Evolutionary conservation across 2,113 vertebrate genomes (phyloP), one percentile per base, ranked within the genome.

Genomic region (Paradoxurus hermaphroditus): DNA sequence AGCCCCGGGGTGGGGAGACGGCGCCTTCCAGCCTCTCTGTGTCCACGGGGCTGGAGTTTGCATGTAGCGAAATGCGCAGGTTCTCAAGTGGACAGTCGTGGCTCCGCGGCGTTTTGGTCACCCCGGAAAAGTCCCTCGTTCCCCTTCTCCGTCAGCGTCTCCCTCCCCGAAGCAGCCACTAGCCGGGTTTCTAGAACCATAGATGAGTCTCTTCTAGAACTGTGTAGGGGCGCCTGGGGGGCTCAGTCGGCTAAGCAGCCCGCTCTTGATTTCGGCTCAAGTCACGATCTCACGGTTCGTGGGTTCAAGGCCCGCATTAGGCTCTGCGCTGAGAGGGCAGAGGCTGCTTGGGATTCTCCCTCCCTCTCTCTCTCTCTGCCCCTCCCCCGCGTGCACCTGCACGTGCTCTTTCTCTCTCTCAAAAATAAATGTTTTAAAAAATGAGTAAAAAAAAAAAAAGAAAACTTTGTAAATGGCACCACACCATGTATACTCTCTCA

Each of bases 21-120:
- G 7, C 16, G 29, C 70, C 62, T 77, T 59, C 46, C 75, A 5
- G 23, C 46, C 29, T 70, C 23, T 27, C 14, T 62, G 46, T 49
- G 36, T 70, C 62, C 19, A 27, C 16, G 21, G 73, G 18, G 16
- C 31, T 51, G 7, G 53, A 10, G 13, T 65, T 94, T 59, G 23
- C 70, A 5, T 16, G 4, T 6, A 68, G 23, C n/a, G 68, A 46
- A n/a, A 34, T 9, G 29, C 27, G 31, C 14, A 25, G 13, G 14
- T 56, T 49, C 36, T 78, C 13, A 4, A 8, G 25, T 0, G 1
- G 25, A 14, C n/a, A 49, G 59, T n/a, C 21, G 9, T 41, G 8
- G 7, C 4, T 34, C 4, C 0, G 1, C 39, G 21, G 2, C 10
- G 4, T 84, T 46, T 36, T 34, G 0, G 4, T 31, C 63, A 10